phyloP scores from a whole-genome alignment of 2,113 vertebrate genomes.

The Syngnathoides biaculeatus region DNA sequence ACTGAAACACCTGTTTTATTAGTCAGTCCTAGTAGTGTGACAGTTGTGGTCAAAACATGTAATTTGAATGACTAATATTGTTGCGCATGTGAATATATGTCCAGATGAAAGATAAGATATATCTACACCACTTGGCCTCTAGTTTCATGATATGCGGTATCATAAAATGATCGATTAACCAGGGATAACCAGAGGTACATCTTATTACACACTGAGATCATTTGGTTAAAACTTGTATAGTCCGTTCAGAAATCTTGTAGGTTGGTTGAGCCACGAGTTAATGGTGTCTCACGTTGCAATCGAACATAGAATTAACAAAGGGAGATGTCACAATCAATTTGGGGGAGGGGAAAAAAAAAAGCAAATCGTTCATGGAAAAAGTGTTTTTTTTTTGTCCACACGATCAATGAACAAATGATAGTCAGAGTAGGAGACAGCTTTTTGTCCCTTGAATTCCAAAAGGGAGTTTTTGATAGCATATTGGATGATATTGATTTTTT shows the following conservation, averaged over 20 bases:
- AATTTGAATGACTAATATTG: neutral
- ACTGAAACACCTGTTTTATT: too few relatives aligned
- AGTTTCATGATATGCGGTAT: conserved; percentile 28
- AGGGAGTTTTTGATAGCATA: neutral
- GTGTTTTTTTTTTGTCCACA: conserved; percentile 52
- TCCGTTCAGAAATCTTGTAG: conserved; percentile 7
- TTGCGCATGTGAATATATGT: conserved; percentile 6
- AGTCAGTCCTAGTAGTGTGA: too few relatives aligned
- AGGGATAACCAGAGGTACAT: conserved; percentile 3
- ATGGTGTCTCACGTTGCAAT: conserved; percentile 31
- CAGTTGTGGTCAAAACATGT: too few relatives aligned
- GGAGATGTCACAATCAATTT: conserved; percentile 44
- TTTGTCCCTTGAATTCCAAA: neutral
- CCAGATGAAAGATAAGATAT: too few relatives aligned
- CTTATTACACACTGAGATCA: conserved; percentile 4
- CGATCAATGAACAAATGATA: conserved; percentile 48
- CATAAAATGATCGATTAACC: conserved; percentile 26
- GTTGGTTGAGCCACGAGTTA: conserved; percentile 28
- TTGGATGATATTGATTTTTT: neutral
- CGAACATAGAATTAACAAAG: conserved; percentile 49
- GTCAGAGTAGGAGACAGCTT: conserved; percentile 31
- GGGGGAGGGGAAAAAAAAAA: conserved; percentile 35
- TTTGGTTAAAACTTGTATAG: neutral
- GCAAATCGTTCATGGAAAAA: conserved; percentile 45
- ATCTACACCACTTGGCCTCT: conserved; percentile 7